Evolutionary conservation across 2,113 vertebrate species (phyloP).

Genomic region (Bagarius yarrelli): DNA sequence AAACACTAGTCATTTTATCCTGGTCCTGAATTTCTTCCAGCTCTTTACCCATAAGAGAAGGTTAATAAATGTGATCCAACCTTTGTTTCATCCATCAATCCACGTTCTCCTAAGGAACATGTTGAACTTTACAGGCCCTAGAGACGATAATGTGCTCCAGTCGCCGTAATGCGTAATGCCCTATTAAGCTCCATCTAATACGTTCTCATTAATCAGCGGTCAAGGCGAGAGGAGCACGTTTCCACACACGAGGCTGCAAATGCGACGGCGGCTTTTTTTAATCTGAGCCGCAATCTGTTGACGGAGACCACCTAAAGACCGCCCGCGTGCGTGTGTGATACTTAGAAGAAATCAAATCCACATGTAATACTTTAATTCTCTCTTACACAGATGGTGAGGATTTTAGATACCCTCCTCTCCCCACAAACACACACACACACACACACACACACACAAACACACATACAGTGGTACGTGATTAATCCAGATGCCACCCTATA

Average conservation of each 20-base stretch:
- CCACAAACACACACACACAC: conserved; percentile 8
- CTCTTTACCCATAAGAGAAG: background rate
- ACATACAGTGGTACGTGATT: background rate
- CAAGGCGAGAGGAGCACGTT: background rate
- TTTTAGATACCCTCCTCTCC: background rate
- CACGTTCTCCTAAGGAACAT: conserved; percentile 6
- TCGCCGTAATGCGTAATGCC: background rate
- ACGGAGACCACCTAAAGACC: conserved; percentile 23
- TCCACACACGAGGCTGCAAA: conserved; percentile 20
- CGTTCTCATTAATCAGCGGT: conserved; percentile 28
- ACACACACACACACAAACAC: background rate
- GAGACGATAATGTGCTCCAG: background rate
- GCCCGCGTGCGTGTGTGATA: background rate
- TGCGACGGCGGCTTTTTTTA: conserved; percentile 33
- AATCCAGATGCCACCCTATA: background rate
- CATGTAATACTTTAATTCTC: conserved; percentile 23
- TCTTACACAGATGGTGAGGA: conserved; percentile 29
- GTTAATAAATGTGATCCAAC: conserved; percentile 13
- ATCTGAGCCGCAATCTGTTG: conserved; percentile 34
- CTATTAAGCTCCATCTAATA: conserved; percentile 26
- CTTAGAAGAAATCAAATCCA: conserved; percentile 25
- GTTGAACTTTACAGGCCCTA: background rate
- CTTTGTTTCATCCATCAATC: conserved; percentile 22
- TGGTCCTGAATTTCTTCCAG: background rate
- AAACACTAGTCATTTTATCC: conserved; percentile 2